Conservation (phyloP, 2,888 invertebrate genomes). For the Trilocha varians region DNA sequence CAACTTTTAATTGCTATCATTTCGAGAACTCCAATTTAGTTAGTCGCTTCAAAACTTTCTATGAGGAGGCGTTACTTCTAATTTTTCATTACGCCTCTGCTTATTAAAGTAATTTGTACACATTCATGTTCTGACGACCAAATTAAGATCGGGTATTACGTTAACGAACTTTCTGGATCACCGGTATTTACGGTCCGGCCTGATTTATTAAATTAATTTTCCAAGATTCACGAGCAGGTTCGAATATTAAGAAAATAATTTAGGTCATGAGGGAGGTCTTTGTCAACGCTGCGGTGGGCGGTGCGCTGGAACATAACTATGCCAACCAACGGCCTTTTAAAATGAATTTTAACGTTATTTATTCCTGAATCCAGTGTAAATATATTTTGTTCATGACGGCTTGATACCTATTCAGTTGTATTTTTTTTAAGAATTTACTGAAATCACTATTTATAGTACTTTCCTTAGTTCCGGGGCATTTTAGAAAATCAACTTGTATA, state of each 20-base stretch:
- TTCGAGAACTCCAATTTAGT: constrained; percentile 24
- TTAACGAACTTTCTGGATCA: constrained; percentile 43
- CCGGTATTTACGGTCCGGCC: constrained; percentile 41
- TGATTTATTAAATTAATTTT: constrained; percentile 69
- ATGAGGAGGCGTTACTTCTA: constrained; percentile 20
- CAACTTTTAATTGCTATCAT: constrained; percentile 30
- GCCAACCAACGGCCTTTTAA: too few relatives aligned
- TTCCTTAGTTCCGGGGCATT: too few relatives aligned
- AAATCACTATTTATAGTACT: too few relatives aligned
- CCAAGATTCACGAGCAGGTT: constrained; percentile 46
- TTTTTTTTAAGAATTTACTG: too few relatives aligned
- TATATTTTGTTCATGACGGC: too few relatives aligned
- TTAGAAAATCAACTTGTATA: too few relatives aligned
- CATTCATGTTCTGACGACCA: constrained; percentile 31
- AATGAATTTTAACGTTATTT: too few relatives aligned
- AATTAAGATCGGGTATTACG: constrained; percentile 36
- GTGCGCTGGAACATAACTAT: constrained; percentile 35
- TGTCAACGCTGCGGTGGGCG: constrained; percentile 34
- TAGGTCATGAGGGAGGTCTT: constrained; percentile 52
- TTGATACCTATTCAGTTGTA: too few relatives aligned
- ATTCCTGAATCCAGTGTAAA: too few relatives aligned
- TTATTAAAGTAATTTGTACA: constrained; percentile 29
- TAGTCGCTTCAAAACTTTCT: constrained; percentile 15
- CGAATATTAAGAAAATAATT: constrained; percentile 65
- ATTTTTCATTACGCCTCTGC: constrained; percentile 23